Percentiles rank a stretch among this genome's conserved stretches.
Conservation (phyloP, 2,113 vertebrate genomes). For the Balaeniceps rex region DNA sequence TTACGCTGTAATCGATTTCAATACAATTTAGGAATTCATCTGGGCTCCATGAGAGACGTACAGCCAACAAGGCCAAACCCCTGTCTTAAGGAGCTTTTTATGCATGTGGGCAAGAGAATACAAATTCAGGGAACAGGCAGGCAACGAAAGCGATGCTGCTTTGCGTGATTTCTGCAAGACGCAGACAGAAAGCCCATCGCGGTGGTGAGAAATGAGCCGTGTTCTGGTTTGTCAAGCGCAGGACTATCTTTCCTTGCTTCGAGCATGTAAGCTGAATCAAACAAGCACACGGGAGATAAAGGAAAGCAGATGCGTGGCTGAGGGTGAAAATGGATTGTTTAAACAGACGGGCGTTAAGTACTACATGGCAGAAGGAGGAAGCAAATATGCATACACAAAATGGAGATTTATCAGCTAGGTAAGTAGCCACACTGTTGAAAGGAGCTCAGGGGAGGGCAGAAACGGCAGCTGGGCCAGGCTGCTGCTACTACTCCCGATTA, state of each 20-base stretch:
- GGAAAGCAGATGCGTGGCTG: background rate
- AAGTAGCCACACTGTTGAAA: background rate
- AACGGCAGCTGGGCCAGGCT: background rate
- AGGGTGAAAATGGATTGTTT: background rate
- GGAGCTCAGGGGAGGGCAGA: background rate
- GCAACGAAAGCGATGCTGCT: background rate
- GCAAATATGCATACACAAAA: background rate
- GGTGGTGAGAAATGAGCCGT: background rate
- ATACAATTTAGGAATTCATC: background rate
- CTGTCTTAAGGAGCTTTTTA: background rate
- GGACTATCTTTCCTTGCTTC: background rate
- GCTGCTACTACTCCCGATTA: background rate
- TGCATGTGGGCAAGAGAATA: background rate
- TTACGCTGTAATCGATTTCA: background rate
- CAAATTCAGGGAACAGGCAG: background rate
- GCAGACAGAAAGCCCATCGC: background rate
- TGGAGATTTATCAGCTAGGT: background rate
- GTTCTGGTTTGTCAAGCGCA: background rate
- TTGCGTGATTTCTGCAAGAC: background rate
- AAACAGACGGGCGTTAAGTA: background rate
- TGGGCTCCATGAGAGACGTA: background rate
- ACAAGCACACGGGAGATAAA: background rate
- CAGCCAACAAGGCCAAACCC: background rate
- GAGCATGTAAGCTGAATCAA: background rate
- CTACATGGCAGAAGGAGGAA: background rate